Evolutionary conservation across 2,888 invertebrate species (phyloP).

Genomic region (Cryptocephalus primarius): DNA sequence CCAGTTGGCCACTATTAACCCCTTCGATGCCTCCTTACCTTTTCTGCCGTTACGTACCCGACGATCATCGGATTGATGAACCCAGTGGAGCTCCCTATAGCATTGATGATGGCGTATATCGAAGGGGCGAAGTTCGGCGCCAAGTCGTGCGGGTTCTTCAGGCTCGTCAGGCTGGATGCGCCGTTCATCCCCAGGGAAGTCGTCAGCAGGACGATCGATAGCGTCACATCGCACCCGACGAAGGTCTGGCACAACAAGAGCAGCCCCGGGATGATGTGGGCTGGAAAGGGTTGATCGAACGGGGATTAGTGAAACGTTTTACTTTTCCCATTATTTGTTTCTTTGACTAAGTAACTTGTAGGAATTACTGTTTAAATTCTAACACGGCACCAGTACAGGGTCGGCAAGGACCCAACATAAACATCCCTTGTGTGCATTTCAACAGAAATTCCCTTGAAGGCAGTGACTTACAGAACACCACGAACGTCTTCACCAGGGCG

Average conservation of each 20-base stretch:
- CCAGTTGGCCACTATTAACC: no score
- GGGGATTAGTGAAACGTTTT: no score
- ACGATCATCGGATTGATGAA: constrained; percentile 61
- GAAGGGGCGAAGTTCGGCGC: constrained; percentile 65
- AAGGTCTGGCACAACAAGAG: constrained; percentile 43
- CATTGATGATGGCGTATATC: constrained; percentile 62
- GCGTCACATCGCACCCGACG: constrained; percentile 50
- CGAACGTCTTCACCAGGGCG: constrained; percentile 15
- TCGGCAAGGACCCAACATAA: no score
- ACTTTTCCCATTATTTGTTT: no score
- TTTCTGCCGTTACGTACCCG: constrained; percentile 38
- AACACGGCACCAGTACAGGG: no score
- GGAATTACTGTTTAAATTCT: no score
- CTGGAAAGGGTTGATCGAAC: constrained; percentile 26
- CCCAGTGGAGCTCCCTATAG: constrained; percentile 57
- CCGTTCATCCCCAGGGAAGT: constrained; percentile 52
- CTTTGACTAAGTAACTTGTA: no score
- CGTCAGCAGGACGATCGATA: constrained; percentile 54
- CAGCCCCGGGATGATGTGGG: constrained; percentile 41
- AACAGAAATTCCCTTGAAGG: no score
- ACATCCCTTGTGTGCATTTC: no score
- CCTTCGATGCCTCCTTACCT: constrained; percentile 25
- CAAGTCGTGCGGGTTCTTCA: constrained; percentile 51
- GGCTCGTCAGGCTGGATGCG: constrained; percentile 33
- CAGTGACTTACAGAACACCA: constrained; percentile 15